A percentile compares a stretch with the other conserved stretches of the same genome.
Evolutionary conservation across 2,113 vertebrate species (phyloP).

Genomic region (Hippotragus niger): DNA sequence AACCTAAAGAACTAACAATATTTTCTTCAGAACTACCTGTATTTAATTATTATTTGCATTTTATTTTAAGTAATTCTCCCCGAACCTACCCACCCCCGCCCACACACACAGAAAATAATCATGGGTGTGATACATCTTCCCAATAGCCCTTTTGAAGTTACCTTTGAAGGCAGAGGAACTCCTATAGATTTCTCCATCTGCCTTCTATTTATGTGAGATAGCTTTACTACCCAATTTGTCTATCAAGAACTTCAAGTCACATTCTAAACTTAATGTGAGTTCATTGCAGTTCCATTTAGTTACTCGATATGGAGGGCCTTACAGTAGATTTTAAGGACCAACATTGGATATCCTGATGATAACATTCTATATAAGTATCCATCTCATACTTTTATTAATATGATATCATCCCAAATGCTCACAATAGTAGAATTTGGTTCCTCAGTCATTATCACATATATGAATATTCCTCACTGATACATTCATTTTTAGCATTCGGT

Average conservation of each 20-base stretch:
- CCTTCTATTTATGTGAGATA: not conserved
- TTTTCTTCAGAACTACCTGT: conserved; percentile 22
- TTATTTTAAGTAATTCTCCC: conserved; percentile 30
- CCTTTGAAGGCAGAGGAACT: not conserved
- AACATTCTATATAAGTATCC: not conserved
- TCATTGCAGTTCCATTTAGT: not conserved
- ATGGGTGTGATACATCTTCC: not conserved
- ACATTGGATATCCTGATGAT: not conserved
- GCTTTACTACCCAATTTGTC: not conserved
- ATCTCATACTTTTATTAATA: not conserved
- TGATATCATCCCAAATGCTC: not conserved
- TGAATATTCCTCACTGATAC: not conserved
- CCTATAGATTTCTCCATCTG: not conserved
- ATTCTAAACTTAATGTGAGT: not conserved
- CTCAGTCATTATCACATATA: not conserved
- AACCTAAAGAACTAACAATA: not conserved
- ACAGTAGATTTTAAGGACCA: not conserved
- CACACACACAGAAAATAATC: not conserved
- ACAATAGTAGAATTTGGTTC: not conserved
- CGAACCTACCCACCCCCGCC: rapidly evolving
- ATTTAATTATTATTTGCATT: conserved; percentile 28
- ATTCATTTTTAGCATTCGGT: not conserved
- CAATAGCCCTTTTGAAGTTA: not conserved
- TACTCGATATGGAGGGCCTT: not conserved
- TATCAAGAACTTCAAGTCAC: not conserved